A percentile compares a stretch with the other conserved stretches of the same genome.
phyloP scores from a whole-genome alignment of 2,797 vertebrate species.

The Lutjanus argentimaculatus region DNA sequence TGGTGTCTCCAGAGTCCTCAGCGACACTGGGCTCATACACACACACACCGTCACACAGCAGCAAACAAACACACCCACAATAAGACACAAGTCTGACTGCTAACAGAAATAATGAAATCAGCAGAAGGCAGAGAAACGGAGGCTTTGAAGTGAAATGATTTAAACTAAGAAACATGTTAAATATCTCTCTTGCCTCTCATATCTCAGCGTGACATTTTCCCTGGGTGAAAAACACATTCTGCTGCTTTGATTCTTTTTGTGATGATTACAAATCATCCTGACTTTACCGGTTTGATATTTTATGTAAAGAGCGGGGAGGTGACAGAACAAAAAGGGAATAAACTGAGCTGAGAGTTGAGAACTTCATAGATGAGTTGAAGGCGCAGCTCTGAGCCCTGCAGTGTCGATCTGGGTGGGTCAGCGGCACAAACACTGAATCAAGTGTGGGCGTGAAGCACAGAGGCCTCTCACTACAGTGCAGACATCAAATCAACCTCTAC shows the following conservation, averaged over 20 bases:
- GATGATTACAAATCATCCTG: not conserved
- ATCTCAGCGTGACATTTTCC: not conserved
- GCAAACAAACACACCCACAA: slow-evolving; percentile 24
- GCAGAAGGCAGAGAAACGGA: not conserved
- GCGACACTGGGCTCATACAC: slow-evolving; percentile 36
- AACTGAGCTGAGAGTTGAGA: not conserved
- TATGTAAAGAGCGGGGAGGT: not conserved
- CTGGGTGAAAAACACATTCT: not conserved
- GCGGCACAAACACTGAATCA: not conserved
- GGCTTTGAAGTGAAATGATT: slow-evolving; percentile 24
- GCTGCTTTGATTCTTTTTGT: not conserved
- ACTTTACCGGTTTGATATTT: not conserved
- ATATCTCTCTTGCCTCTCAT: not conserved
- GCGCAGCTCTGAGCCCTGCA: not conserved
- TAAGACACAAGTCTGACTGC: not conserved
- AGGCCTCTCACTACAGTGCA: not conserved
- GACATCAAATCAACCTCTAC: not conserved
- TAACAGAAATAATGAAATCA: slow-evolving; percentile 1
- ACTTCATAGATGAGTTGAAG: not conserved
- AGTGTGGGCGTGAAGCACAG: not conserved
- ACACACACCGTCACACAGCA: slow-evolving; percentile 13
- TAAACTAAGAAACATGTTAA: slow-evolving; percentile 25
- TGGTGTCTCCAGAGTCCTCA: slow-evolving; percentile 63
- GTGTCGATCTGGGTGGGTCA: not conserved
- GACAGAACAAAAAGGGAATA: not conserved